Conservation (phyloP, 2,888 invertebrate species). For the Platycheirus rosarum region DNA sequence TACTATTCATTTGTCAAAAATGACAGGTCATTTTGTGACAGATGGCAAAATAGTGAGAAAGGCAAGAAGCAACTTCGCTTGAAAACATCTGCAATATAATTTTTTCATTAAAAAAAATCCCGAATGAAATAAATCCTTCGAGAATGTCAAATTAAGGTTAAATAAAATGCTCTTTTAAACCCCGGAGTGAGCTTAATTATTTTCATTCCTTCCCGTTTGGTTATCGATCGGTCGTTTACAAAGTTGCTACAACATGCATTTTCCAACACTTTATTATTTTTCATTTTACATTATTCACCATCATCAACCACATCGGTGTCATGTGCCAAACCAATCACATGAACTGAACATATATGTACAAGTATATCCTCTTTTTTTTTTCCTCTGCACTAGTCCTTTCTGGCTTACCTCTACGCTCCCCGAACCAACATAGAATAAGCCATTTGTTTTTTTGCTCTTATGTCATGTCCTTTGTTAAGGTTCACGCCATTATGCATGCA, state of each 20-base stretch:
- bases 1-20: too few species aligned
- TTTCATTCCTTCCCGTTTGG: constrained; percentile 9
- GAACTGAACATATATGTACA: constrained; percentile 17
- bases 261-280: constrained; percentile 31
- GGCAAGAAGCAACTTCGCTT: too few species aligned
- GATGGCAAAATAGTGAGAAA: too few species aligned
- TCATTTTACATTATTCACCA: constrained; percentile 33
- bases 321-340: constrained; percentile 48
- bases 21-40: too few species aligned
- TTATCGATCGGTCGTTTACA: constrained; percentile 38
- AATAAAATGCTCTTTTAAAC: constrained; percentile 27
- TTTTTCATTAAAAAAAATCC: not conserved
- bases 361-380: not conserved
- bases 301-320: constrained; percentile 44
- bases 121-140: not conserved
- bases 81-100: too few species aligned
- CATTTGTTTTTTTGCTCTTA: constrained; percentile 33
- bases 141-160: constrained; percentile 27
- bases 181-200: constrained; percentile 13
- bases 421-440: constrained; percentile 4
- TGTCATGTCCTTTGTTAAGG: constrained; percentile 58
- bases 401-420: not conserved
- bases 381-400: constrained; percentile 40
- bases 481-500: constrained; percentile 56
- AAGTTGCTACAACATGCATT: constrained; percentile 48